phyloP scores from a whole-genome alignment of 2,888 invertebrate genomes.

The Acanthoscelides obtectus region DNA sequence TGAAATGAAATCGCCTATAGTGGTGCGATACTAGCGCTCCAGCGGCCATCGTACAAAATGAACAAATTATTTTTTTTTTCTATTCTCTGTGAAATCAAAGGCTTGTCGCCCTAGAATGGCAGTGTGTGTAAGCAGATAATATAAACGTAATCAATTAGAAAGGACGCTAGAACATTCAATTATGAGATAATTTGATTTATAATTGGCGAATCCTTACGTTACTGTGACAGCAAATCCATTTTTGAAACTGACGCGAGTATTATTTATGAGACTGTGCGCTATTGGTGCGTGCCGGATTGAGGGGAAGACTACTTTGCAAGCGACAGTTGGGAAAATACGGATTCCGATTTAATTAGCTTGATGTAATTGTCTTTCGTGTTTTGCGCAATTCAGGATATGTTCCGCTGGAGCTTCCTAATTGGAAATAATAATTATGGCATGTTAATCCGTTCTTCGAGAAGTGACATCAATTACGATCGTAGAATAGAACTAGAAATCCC shows the following conservation, averaged over 20 bases:
- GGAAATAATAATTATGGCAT: background rate
- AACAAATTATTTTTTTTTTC: too few species aligned
- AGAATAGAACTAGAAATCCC: too few species aligned
- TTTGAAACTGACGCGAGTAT: background rate
- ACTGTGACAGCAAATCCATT: background rate
- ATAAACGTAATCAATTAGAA: background rate
- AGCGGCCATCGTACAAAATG: too few species aligned
- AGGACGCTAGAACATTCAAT: background rate
- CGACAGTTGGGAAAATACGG: background rate
- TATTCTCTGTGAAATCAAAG: too few species aligned
- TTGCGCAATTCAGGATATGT: background rate
- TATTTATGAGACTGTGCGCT: background rate
- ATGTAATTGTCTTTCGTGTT: background rate
- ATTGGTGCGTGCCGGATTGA: background rate
- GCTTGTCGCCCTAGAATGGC: too few species aligned
- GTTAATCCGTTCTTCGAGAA: too few species aligned
- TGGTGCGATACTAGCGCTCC: too few species aligned
- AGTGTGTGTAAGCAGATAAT: too few species aligned
- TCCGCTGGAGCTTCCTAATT: background rate
- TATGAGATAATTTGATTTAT: background rate
- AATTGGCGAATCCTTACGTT: background rate
- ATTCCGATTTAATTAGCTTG: background rate
- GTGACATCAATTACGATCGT: too few species aligned
- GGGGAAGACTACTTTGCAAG: background rate
- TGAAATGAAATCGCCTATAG: too few species aligned